Conservation (phyloP, 1,140 invertebrate species). For the Adelges cooleyi region DNA sequence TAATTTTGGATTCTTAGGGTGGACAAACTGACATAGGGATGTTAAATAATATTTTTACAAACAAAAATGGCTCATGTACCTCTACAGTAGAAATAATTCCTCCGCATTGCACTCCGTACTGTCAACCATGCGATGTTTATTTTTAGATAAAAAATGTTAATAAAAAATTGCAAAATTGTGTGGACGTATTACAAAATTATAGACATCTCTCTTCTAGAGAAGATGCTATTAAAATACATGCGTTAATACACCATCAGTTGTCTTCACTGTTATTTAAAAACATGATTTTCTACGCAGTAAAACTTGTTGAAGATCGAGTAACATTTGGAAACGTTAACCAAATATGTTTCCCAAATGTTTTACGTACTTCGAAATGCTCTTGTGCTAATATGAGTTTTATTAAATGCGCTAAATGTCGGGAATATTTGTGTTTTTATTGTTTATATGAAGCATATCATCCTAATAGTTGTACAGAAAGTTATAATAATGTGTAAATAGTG, state of each 20-base stretch:
- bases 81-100: no score
- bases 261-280: slow-evolving; percentile 21
- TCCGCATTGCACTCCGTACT: no score
- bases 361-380: background rate
- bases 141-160: no score
- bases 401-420: slow-evolving; percentile 14
- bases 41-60: no score
- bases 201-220: background rate
- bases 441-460: slow-evolving; percentile 30
- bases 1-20: no score
- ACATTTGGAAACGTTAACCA: background rate
- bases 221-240: slow-evolving; percentile 30
- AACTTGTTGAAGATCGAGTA: background rate
- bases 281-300: slow-evolving; percentile 31
- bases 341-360: background rate
- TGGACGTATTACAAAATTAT: background rate
- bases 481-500: no score
- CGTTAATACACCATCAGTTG: slow-evolving; percentile 30
- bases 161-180: slow-evolving; percentile 26
- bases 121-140: no score
- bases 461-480: background rate
- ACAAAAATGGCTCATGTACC: no score
- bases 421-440: slow-evolving; percentile 26
- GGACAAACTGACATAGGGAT: no score
- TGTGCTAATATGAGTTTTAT: slow-evolving; percentile 20